Evolutionary conservation across 2,113 vertebrate genomes (phyloP), one percentile per base, ranked within the genome.

Genomic region (Mesembrinibis cayennensis): DNA sequence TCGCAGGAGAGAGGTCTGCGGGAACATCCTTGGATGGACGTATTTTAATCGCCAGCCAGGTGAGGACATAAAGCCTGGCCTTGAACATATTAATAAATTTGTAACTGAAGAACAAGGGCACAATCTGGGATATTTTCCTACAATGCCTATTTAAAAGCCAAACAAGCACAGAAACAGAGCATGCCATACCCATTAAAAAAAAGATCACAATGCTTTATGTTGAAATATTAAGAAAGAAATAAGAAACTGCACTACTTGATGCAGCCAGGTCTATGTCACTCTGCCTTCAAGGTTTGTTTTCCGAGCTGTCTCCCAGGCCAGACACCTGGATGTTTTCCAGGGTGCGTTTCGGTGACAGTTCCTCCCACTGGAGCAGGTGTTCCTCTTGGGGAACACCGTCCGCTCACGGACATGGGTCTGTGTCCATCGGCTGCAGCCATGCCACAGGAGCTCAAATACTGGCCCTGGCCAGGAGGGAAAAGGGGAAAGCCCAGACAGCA

Each of bases 351-450:
- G 6, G 53, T 34, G 50, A 14, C 11, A 49, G 42, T 5, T 62
- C 55, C 38, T 50, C 23, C 4, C 25, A 6, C 16, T 21, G 25
- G 36, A 61, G 38, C 40, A 42, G 40, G 40, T 42, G 40, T 42
- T 15, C n/a, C 40, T 15, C 50, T 22, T 1, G 2, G 58, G n/a
- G 16, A 36, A 14, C 32, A 13, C 13, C 4, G 0, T 14, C 34
- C 5, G 1, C 53, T 36, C 58, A 7, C 5, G 0, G 16, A 34
- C 15, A 0, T 5, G 0, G 29, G 44, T 17, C 23, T 16, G 34
- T 69, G 27, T 36, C 32, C 66, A 4, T 1, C 3, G 3, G 49
- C 45, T 25, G 40, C 83, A 76, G 47, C 38, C 62, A 30, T 11
- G 2, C 22, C 40, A 3, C 36, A 2, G 45, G 10, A 70, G 7